phyloP scores from a whole-genome alignment of 2,113 vertebrate species.

The Euleptes europaea region DNA sequence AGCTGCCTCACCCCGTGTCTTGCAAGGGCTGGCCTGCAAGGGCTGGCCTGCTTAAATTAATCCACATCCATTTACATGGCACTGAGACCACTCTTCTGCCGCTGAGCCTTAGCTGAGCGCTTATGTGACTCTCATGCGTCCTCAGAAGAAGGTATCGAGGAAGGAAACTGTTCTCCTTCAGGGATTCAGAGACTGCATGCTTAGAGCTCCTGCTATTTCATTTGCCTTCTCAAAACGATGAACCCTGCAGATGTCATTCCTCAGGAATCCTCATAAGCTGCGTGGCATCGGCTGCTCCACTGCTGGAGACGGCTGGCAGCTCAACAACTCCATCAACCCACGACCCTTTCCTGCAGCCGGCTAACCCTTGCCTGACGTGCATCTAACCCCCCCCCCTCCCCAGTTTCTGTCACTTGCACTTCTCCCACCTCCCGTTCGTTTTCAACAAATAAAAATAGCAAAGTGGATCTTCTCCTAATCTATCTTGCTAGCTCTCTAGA shows the following conservation, averaged over 20 bases:
- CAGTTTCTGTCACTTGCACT: neutral
- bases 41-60: neutral
- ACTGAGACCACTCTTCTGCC: neutral
- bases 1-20: no score
- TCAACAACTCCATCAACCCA: neutral
- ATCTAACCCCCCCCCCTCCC: no score
- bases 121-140: neutral
- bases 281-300: neutral
- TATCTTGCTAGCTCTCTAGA: neutral
- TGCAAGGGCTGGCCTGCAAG: neutral
- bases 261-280: neutral
- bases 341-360: neutral
- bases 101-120: neutral
- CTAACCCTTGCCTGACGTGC: neutral
- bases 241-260: constrained; percentile 14
- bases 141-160: neutral
- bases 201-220: neutral
- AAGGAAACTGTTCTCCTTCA: neutral
- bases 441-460: neutral
- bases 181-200: neutral
- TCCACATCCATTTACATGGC: neutral
- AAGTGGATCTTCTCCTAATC: neutral
- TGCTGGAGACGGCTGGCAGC: neutral
- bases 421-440: neutral
- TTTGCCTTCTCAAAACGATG: constrained; percentile 3